Base-by-base conservation (phyloP, 2,113 vertebrate species). In the Calidris pugnax region DNA sequence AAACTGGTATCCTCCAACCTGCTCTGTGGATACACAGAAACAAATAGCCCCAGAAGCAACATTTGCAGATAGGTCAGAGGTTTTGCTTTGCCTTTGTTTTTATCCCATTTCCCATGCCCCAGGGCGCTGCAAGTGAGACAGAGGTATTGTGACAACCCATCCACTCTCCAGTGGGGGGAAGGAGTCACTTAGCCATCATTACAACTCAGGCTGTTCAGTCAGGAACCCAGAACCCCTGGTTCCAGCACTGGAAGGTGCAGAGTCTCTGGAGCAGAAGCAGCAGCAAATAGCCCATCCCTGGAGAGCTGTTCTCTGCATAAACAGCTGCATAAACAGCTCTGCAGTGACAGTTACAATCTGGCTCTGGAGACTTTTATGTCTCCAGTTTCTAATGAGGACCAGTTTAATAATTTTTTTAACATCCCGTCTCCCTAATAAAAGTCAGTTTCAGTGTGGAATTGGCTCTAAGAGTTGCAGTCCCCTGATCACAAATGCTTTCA, bases 311-410 rank as follows among this genome's bases (percentile, higher is more conserved):
- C 69, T 64, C 89, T 84, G 48, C 75, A 87, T 75, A 93, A 95
- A 94, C 72, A 95, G 94, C 94, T 91, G 78, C 85, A 90, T 66
- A 81, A 96, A 96, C 77, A 94, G 60, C 91, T 94, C 81, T 73
- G 91, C 91, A 75, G 78, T 32, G 35, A 74, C 90, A 95, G 51
- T 37, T 78, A 23, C 81, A 79, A 53, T 37, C 69, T 87, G 91
- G 80, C 95, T 95, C 87, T 56, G 39, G 74, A 89, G 85, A 83
- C 51, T 91, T 89, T 87, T 85, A 81, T 87, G 55, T 82, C 81
- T 89, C 85, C 71, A 48, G 74, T 85, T 93, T 93, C 94, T 91
- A 96, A 95, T 79, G 77, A 94, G 77, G 81, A 91, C 10, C 10
- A 16, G 56, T 79, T 95, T 92, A 80, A 77, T 84, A 47, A 80